These are phyloP conservation scores for Corythornis madagascariensis DNA, from an alignment of 2,113 vertebrate genomes.

Conservation along the genomic window DNA sequence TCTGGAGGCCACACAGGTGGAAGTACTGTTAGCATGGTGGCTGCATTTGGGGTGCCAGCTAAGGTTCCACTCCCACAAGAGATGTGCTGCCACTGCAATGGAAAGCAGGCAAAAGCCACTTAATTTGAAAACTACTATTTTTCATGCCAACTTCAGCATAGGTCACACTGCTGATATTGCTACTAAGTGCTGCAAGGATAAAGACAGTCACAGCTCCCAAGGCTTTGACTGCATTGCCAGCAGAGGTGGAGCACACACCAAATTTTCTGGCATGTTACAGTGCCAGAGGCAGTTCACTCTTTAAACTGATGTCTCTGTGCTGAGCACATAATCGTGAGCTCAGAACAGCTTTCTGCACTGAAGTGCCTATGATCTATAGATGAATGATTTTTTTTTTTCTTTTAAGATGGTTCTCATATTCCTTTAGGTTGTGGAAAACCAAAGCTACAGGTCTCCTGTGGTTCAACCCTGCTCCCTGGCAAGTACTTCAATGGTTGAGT, in stretches of 20 bases:
- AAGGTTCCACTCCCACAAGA: not conserved
- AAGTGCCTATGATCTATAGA: not conserved
- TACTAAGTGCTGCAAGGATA: not conserved
- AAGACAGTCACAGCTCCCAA: not conserved
- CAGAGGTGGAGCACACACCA: not conserved
- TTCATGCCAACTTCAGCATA: not conserved
- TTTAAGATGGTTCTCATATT: not conserved
- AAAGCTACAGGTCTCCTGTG: not conserved
- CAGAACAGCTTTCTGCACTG: not conserved
- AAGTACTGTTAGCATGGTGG: accelerated
- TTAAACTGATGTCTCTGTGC: not conserved
- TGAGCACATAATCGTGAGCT: accelerated
- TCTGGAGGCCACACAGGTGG: accelerated
- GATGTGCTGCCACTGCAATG: accelerated
- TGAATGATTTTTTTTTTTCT: not conserved
- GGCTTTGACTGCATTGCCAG: not conserved
- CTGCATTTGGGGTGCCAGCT: not conserved
- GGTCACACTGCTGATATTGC: not conserved
- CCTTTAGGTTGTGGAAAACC: not conserved
- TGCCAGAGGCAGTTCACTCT: not conserved
- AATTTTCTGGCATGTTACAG: not conserved
- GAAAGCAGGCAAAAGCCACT: not conserved
- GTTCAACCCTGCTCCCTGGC: not conserved
- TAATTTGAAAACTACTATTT: not conserved
- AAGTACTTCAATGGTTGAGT: not conserved